Percentiles rank a stretch among this genome's conserved stretches.
Evolutionary conservation across 2,797 vertebrate species (phyloP).

Genomic region (Urocyon cinereoargenteus): DNA sequence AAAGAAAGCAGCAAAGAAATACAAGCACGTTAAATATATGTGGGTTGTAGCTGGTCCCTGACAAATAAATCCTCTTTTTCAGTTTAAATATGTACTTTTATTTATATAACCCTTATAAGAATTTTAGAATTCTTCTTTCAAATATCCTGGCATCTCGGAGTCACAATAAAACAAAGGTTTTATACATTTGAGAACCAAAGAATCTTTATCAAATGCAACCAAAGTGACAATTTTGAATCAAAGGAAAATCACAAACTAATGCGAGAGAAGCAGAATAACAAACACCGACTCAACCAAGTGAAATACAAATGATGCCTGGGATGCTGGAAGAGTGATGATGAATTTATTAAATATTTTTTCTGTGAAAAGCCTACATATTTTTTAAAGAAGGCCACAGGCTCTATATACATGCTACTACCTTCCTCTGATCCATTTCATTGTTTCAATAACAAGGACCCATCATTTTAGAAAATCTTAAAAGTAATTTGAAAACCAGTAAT

Average conservation of each 20-base stretch:
- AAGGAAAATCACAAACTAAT: constrained; percentile 60
- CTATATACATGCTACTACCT: constrained; percentile 5
- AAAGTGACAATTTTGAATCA: constrained; percentile 56
- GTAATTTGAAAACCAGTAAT: constrained; percentile 40
- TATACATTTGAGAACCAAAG: constrained; percentile 53
- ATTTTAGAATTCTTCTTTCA: constrained; percentile 29
- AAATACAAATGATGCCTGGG: not conserved
- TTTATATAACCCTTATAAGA: not conserved
- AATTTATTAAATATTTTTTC: not conserved
- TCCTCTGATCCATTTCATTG: not conserved
- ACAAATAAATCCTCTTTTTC: not conserved
- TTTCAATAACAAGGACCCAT: constrained; percentile 50
- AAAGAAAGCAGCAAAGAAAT: constrained; percentile 37
- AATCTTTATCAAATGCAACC: constrained; percentile 60
- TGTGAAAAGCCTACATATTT: constrained; percentile 21
- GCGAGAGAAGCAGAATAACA: constrained; percentile 43
- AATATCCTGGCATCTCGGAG: constrained; percentile 40
- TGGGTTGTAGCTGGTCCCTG: not conserved
- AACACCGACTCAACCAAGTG: not conserved
- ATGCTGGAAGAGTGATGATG: not conserved
- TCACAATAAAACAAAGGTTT: constrained; percentile 59
- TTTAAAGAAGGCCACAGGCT: not conserved
- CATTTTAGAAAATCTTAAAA: constrained; percentile 60
- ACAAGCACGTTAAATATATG: not conserved
- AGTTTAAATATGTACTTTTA: constrained; percentile 3